Evolutionary conservation across 1,140 invertebrate genomes (phyloP).

Genomic region (Leptoteleia sp.): DNA sequence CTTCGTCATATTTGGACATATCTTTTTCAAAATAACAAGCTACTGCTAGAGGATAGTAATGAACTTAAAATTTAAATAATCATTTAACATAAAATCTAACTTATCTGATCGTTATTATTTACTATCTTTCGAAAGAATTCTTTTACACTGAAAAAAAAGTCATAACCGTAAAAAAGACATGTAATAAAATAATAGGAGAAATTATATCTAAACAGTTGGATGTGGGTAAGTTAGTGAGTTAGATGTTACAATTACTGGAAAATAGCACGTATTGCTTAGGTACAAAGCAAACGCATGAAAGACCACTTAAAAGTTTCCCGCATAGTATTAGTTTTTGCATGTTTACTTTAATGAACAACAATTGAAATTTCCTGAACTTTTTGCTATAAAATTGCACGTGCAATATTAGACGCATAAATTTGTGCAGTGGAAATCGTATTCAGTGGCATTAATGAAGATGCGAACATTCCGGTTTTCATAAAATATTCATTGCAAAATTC

Average conservation of each 20-base stretch:
- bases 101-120: too few relatives aligned
- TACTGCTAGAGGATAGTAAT: too few relatives aligned
- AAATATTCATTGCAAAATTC: too few relatives aligned
- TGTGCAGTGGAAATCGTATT: background rate
- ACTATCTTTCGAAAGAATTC: too few relatives aligned
- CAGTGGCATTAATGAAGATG: background rate
- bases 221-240: too few relatives aligned
- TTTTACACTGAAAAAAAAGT: too few relatives aligned
- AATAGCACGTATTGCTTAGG: slow-evolving; percentile 3
- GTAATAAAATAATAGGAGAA: slow-evolving; percentile 8
- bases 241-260: slow-evolving; percentile 7
- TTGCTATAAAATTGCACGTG: background rate
- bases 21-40: too few relatives aligned
- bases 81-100: too few relatives aligned
- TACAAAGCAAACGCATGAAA: slow-evolving; percentile 11
- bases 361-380: slow-evolving; percentile 1
- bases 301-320: slow-evolving; percentile 11
- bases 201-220: slow-evolving; percentile 4
- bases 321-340: slow-evolving; percentile 3
- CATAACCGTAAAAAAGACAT: too few relatives aligned
- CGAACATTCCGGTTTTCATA: background rate
- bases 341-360: slow-evolving; percentile 21
- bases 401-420: background rate
- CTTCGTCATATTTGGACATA: too few relatives aligned
- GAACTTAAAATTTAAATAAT: too few relatives aligned